Evolutionary conservation across 2,113 vertebrate genomes (phyloP).

Genomic region (Zosterops lateralis): DNA sequence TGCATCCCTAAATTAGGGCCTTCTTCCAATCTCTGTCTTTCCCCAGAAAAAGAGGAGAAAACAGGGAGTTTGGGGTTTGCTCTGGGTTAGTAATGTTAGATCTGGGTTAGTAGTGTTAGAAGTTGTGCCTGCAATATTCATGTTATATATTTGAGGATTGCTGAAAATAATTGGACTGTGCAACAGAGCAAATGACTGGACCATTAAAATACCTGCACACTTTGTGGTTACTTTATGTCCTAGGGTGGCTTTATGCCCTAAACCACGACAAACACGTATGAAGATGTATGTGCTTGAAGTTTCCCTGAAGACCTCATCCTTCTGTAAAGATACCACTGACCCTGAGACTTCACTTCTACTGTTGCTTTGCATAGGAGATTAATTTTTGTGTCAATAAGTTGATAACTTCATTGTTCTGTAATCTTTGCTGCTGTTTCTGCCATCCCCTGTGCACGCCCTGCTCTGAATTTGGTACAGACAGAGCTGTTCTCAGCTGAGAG

Average conservation of each 20-base stretch:
- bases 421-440: neutral
- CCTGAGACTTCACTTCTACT: neutral
- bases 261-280: neutral
- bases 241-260: neutral
- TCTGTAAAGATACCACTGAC: neutral
- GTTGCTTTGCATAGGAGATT: neutral
- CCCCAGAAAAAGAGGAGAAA: neutral
- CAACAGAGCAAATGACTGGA: neutral
- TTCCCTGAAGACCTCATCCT: neutral
- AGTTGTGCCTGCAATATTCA: neutral
- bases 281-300: neutral
- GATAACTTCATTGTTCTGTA: neutral
- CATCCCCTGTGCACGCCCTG: neutral
- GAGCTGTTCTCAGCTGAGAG: neutral
- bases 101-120: neutral
- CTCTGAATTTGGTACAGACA: neutral
- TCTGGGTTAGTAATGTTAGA: neutral
- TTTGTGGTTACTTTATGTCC: neutral
- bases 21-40: neutral
- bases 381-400: neutral
- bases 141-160: neutral
- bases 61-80: neutral
- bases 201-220: neutral
- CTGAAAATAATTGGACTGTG: neutral
- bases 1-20: rapidly evolving